Evolutionary conservation across 2,113 vertebrate species (phyloP).

Genomic region (Zosterops lateralis): DNA sequence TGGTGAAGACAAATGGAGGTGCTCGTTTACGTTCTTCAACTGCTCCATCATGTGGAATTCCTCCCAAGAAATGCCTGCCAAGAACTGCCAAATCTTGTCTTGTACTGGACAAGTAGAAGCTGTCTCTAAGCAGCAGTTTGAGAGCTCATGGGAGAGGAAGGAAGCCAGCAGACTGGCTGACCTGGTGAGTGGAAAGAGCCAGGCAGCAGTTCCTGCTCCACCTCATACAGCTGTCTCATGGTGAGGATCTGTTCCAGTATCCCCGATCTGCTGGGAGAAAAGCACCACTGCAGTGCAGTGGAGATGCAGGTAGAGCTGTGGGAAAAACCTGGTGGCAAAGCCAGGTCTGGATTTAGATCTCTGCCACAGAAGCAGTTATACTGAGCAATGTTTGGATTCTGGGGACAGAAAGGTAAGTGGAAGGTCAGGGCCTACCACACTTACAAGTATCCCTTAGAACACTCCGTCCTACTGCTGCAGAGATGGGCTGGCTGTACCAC

Average conservation of each 20-base stretch:
- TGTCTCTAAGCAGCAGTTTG: not conserved
- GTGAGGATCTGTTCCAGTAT: not conserved
- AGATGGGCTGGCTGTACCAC: not conserved
- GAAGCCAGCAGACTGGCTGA: not conserved
- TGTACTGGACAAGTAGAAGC: not conserved
- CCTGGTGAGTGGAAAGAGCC: accelerated
- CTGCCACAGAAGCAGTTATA: not conserved
- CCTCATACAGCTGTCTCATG: not conserved
- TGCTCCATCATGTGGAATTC: not conserved
- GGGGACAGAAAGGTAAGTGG: not conserved
- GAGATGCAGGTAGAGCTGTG: not conserved
- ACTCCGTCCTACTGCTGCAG: not conserved
- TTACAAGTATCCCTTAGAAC: not conserved
- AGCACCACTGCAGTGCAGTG: not conserved
- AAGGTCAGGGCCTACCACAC: not conserved
- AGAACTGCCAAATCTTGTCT: not conserved
- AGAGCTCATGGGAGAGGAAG: not conserved
- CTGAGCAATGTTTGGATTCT: not conserved
- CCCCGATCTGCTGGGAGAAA: not conserved
- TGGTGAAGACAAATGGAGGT: not conserved
- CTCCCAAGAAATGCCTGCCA: not conserved
- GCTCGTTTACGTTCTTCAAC: not conserved
- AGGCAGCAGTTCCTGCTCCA: not conserved
- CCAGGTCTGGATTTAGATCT: not conserved
- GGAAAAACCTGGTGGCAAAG: not conserved